Base-by-base conservation (phyloP, 2,113 vertebrate species). In the Siniperca chuatsi region DNA sequence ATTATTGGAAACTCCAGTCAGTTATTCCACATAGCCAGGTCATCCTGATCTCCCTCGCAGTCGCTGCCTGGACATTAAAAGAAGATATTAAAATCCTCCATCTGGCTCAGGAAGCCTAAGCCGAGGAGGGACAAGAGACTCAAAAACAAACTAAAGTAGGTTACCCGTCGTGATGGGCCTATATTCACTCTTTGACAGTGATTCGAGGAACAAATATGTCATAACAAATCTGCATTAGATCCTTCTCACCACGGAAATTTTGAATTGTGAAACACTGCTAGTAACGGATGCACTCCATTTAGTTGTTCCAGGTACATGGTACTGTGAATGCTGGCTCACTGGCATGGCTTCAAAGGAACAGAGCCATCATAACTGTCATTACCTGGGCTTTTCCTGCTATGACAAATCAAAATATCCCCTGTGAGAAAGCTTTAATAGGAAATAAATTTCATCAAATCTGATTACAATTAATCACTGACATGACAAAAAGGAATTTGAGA, bases 1-100 rank as follows among this genome's bases (percentile, higher is more conserved):
- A 84, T 87, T 73, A 8, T 76, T 69, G 4, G 86, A 90, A 89
- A 88, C 80, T 72, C 50, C 81, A 86, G 50, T 86, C 74, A 86
- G 73, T 81, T 81, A 68, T 87, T 91, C 89, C 88, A 85, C 66
- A 46, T 3, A 58, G 77, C 62, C 58, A 37, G 69, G 76, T 87
- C 86, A 62, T 21, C 62, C 29, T 78, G 66, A 88, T 75, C 67
- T 81, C 70, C 73, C 74, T 74, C 62, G n/a, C 60, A 79, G 90
- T 70, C 4, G 2, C 68, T 40, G 16, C n/a, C 42, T 86, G 80
- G 75, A 73, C 79, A 15, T 69, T 85, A 78, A 80, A 83, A 75
- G 75, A 71, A 37, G 52, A 86, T 60, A 52, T 55, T 85, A 5
- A 88, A 84, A 83, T 67, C 55, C 62, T 79, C 82, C 82, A 48